These are phyloP conservation scores for Papilio machaon DNA, from an alignment of 1,140 invertebrate species.

Conservation along the genomic window DNA sequence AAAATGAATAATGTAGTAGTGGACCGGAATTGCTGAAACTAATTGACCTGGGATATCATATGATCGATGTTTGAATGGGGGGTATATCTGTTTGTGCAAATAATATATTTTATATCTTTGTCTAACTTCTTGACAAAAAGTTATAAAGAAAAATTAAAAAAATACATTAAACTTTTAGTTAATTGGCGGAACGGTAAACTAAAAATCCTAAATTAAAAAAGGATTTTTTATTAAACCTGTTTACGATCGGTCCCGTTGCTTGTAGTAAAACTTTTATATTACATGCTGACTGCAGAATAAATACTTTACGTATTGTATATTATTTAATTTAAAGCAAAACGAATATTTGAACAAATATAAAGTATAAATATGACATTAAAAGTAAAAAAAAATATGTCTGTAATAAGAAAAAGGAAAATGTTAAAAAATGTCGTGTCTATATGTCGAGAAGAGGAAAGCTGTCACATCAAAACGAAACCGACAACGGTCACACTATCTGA, in stretches of 20 bases:
- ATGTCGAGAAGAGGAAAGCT: slow-evolving; percentile 41
- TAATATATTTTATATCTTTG: slow-evolving; percentile 7
- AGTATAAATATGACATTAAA: too few species aligned
- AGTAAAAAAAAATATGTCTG: background rate
- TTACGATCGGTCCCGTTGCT: too few species aligned
- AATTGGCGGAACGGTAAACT: too few species aligned
- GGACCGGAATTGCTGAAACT: slow-evolving; percentile 48
- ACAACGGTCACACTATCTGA: slow-evolving; percentile 75
- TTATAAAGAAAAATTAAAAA: background rate
- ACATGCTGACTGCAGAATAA: background rate
- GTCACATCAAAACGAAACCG: slow-evolving; percentile 63
- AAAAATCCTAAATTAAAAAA: too few species aligned
- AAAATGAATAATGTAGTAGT: slow-evolving; percentile 53
- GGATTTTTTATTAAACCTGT: too few species aligned
- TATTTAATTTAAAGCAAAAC: too few species aligned
- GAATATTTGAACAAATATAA: too few species aligned
- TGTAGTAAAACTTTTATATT: background rate
- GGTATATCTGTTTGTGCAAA: slow-evolving; percentile 18
- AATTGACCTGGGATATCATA: slow-evolving; percentile 55
- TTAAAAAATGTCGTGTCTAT: background rate
- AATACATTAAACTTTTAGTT: too few species aligned
- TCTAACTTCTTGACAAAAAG: background rate
- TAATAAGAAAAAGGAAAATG: background rate
- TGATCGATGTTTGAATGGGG: slow-evolving; percentile 44
- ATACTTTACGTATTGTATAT: too few species aligned